Evolutionary conservation across 1,140 invertebrate species (phyloP), one percentile per base, ranked within the genome.

Genomic region (Drosophila chauvacae): DNA sequence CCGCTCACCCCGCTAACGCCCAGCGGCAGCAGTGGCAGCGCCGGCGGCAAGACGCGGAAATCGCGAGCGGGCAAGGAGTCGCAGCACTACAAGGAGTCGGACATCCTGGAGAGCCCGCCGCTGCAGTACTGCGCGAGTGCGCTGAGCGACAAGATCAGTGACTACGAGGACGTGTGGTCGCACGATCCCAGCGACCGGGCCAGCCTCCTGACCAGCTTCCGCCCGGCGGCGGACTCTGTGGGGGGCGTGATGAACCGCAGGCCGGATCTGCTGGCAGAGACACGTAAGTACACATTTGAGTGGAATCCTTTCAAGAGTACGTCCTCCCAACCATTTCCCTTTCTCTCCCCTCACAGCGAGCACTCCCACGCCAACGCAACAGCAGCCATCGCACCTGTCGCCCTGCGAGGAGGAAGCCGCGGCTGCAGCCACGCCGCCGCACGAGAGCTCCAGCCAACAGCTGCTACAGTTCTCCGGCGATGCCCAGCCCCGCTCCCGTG

Each of bases 81-180:
- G 42, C 94, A 94, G 83, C 95, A 95, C 91, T 95, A 95, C 93
- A 94, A 96, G 92, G 96, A 97, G 84, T 97, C 96, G 9, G 96
- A 97, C 91, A 97, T 97, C 55, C 92, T 97, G 45, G 96, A 97
- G 90, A 97, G 96, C 26, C 95, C 95, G n/a, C 94, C 95, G 62
- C 93, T 95, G 16, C 83, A 82, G 53, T 98, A 98, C 91, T 97
- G 97, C 82, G 94, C 96, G 66, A 98, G 97, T 91, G 97, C 96
- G 7, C 93, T 98, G 9, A 96, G 96, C 48, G 97, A 98, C 91
- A 98, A 98, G 93, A 95, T 97, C 26, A 98, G 97, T 65, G 98
- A 99, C 93, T 99, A 99, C 92, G 97, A 99, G 93, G 98, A 98
- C 91, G 96, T 98, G 71, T 98, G 97, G 97, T 95, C 95, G 41